A percentile compares a stretch with the other conserved stretches of the same genome.
Evolutionary conservation across 2,113 vertebrate species (phyloP).

Genomic region (Phodopus roborovskii): DNA sequence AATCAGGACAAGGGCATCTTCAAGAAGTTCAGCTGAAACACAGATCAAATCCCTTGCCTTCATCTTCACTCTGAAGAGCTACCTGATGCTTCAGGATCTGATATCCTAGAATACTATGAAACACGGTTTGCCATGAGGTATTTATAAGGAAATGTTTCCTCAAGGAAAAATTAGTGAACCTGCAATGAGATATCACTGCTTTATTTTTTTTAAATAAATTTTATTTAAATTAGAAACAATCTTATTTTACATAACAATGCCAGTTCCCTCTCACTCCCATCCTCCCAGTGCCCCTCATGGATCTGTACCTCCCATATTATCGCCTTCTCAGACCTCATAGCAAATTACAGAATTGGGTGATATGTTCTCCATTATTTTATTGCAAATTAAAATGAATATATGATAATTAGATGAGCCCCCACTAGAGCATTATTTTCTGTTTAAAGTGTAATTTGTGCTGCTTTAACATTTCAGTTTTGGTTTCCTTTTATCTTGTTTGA

Average conservation of each 20-base stretch:
- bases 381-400: not conserved
- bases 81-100: not conserved
- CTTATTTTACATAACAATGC: too few species aligned
- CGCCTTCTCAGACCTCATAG: not conserved
- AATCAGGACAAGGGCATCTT: not conserved
- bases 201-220: not conserved
- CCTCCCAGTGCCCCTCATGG: too few species aligned
- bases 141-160: not conserved
- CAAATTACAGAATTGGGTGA: not conserved
- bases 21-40: not conserved
- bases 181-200: not conserved
- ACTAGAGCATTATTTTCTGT: not conserved
- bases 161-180: not conserved
- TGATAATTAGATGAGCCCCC: not conserved
- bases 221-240: too few species aligned
- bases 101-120: not conserved
- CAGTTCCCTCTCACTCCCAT: too few species aligned
- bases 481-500: not conserved
- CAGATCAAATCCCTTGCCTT: not conserved
- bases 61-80: not conserved
- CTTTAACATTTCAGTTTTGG: not conserved
- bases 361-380: not conserved
- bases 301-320: too few species aligned
- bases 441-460: not conserved
- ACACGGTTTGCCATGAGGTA: not conserved